Percentiles rank a stretch among this genome's conserved stretches.
phyloP scores from a whole-genome alignment of 2,797 vertebrate genomes.

The Odontamblyopus rebecca region DNA sequence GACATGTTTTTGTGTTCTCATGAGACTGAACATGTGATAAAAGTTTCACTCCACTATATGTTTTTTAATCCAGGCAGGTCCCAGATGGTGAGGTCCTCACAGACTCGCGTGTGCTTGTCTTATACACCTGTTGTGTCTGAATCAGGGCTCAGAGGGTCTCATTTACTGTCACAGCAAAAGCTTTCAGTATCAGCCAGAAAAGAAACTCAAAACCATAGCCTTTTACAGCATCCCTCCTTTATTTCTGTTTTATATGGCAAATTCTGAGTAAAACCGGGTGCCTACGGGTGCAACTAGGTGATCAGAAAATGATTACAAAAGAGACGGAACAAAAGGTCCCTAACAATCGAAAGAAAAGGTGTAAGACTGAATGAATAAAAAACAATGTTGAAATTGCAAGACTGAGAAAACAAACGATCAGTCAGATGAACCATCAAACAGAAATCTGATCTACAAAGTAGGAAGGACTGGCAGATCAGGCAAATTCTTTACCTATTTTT shows the following conservation, averaged over 20 bases:
- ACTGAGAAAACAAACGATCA: too few relatives aligned
- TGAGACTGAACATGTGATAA: constrained; percentile 13
- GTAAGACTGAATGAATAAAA: too few relatives aligned
- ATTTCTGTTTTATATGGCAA: not conserved
- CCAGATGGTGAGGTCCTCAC: constrained; percentile 12
- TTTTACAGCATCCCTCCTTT: not conserved
- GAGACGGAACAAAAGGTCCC: too few relatives aligned
- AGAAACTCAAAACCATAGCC: constrained; percentile 21
- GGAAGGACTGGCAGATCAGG: too few relatives aligned
- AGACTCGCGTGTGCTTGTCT: constrained; percentile 1
- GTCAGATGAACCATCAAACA: too few relatives aligned
- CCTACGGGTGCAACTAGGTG: too few relatives aligned
- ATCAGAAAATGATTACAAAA: not conserved
- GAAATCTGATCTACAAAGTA: too few relatives aligned
- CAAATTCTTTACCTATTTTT: too few relatives aligned
- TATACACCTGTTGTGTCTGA: constrained; percentile 34
- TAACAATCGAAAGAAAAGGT: too few relatives aligned
- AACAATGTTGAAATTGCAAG: too few relatives aligned
- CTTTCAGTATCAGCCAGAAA: constrained; percentile 23
- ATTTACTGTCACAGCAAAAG: constrained; percentile 43
- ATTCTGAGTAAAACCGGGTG: not conserved
- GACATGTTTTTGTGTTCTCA: constrained; percentile 9
- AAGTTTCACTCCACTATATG: not conserved
- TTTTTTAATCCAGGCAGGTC: not conserved
- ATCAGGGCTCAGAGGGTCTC: constrained; percentile 46